Evolutionary conservation across 2,797 vertebrate species (phyloP).

Genomic region (Halcyon smyrnensis): DNA sequence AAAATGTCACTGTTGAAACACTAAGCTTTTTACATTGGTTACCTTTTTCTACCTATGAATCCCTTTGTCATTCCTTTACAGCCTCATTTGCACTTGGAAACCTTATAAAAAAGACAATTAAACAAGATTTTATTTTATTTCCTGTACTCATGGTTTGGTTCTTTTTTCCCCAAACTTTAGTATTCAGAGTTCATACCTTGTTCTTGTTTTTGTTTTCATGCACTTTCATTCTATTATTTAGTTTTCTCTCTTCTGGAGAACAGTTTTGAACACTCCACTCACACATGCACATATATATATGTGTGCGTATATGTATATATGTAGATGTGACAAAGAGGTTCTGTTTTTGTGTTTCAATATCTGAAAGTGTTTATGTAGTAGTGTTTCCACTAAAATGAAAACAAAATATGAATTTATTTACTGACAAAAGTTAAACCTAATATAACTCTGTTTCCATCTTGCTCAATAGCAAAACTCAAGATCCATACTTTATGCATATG

Average conservation of each 20-base stretch:
- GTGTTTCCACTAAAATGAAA: background rate
- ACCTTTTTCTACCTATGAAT: background rate
- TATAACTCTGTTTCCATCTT: background rate
- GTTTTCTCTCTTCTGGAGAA: background rate
- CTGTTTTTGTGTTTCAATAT: background rate
- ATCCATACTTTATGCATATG: background rate
- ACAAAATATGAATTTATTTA: background rate
- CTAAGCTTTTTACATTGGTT: background rate
- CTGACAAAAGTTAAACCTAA: background rate
- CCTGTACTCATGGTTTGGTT: background rate
- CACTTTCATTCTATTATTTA: background rate
- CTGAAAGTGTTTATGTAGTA: background rate
- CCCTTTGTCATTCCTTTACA: background rate
- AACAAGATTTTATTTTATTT: background rate
- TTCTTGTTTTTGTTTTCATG: background rate
- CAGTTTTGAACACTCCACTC: background rate
- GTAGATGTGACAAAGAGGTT: background rate
- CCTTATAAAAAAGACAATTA: background rate
- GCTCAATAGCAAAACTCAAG: background rate
- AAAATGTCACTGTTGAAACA: background rate
- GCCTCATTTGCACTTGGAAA: background rate
- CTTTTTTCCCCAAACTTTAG: background rate
- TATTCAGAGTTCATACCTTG: background rate
- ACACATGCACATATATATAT: fast-evolving
- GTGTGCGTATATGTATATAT: no score